Evolutionary conservation across 1,140 invertebrate genomes (phyloP).

Genomic region (Hylaeus anthracinus): DNA sequence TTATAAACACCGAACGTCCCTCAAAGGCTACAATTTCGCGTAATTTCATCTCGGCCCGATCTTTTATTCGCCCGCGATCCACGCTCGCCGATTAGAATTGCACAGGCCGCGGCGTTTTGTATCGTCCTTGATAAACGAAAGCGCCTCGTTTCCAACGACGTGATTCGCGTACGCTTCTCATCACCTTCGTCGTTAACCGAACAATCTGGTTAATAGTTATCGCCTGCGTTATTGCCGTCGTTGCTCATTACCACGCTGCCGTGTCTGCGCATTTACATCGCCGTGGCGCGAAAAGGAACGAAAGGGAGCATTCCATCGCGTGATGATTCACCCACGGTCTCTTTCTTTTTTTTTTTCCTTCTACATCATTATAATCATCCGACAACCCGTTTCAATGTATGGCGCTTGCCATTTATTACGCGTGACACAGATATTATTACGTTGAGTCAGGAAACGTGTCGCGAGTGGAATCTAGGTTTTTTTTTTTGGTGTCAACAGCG

Average conservation of each 20-base stretch:
- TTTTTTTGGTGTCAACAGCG: not conserved
- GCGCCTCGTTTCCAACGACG: conserved; percentile 38
- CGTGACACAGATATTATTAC: conserved; percentile 42
- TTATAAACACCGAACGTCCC: conserved; percentile 20
- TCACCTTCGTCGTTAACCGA: conserved; percentile 48
- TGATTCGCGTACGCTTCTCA: conserved; percentile 44
- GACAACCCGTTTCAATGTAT: conserved; percentile 1
- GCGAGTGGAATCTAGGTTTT: not conserved
- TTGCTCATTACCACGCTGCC: conserved; percentile 25
- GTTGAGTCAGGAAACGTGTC: not conserved
- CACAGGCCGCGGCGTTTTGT: conserved; percentile 9
- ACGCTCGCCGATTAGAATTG: conserved; percentile 40
- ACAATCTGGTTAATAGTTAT: conserved; percentile 52
- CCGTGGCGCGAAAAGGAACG: conserved; percentile 52
- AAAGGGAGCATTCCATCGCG: conserved; percentile 21
- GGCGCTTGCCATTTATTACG: conserved; percentile 36
- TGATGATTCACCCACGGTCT: conserved; percentile 34
- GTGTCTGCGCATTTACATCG: conserved; percentile 34
- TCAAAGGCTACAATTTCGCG: conserved; percentile 10
- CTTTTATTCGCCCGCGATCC: conserved; percentile 42
- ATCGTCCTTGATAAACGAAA: conserved; percentile 50
- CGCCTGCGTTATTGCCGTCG: conserved; percentile 45
- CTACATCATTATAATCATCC: conserved; percentile 2
- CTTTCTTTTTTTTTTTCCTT: conserved; percentile 3
- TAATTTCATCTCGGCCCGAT: conserved; percentile 27